These are phyloP conservation scores for Brachionus manjavacas DNA, from an alignment of 1,140 invertebrate species.

Conservation along the genomic window DNA sequence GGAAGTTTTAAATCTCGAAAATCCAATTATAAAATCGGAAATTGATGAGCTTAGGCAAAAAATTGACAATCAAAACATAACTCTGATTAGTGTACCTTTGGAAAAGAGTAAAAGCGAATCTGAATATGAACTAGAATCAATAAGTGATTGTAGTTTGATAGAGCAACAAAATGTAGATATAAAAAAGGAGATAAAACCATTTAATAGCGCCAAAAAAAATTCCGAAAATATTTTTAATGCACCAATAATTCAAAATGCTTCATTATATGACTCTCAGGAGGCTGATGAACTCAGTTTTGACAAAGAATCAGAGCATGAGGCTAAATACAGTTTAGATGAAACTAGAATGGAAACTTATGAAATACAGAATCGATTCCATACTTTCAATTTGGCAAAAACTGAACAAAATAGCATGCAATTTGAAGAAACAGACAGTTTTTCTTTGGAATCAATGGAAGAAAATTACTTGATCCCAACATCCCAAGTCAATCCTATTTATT, in stretches of 20 bases:
- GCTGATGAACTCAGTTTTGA: neutral
- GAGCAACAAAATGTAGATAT: neutral
- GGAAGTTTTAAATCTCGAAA: neutral
- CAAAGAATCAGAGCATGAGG: neutral
- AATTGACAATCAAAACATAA: neutral
- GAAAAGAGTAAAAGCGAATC: neutral
- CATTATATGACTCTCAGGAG: neutral
- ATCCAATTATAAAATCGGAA: neutral
- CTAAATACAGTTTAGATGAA: neutral
- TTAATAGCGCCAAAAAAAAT: neutral
- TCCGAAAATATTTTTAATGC: neutral
- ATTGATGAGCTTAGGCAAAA: neutral
- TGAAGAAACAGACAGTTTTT: neutral
- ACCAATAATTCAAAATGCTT: neutral
- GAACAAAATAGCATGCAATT: neutral
- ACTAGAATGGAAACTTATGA: neutral
- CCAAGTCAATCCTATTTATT: neutral
- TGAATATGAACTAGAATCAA: neutral
- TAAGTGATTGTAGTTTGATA: neutral
- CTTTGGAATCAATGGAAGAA: neutral
- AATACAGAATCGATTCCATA: neutral
- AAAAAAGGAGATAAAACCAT: neutral
- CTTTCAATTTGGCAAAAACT: neutral
- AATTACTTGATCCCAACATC: neutral
- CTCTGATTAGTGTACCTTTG: neutral